Evolutionary conservation across 2,797 vertebrate species (phyloP), one percentile per base, ranked within the genome.

Genomic region (Hafferia zeledoni): DNA sequence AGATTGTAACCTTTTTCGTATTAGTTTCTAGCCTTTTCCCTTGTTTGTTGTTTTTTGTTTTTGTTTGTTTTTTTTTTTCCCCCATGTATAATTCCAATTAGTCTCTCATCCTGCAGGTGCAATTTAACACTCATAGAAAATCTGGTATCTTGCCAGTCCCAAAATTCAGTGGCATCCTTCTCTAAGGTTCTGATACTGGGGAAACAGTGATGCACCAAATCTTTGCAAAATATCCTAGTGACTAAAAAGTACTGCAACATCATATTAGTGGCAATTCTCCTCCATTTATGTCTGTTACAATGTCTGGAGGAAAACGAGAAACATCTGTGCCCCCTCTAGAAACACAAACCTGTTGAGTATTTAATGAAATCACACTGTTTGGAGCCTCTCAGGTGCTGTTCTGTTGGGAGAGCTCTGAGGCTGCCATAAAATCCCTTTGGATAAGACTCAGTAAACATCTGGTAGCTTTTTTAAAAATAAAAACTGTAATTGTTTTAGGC

Each of bases 381-480:
- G 82, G 60, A 93, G 70, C 60, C 18, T 83, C 27, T 6, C 79
- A 90, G 56, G 82, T 46, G 64, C 71, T 17, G 3, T 75, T 93
- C 47, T 47, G 41, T 25, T 52, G 70, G 60, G 75, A 81, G 35
- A 11, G 5, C 3, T 6, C 65, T 2, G 49, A 82, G 81, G 67
- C 90, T 90, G 71, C 52, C 71, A 46, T 85, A 91, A 94, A 96
- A 88, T 64, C 33, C 23, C 61, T 89, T 82, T 89, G 70, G 63
- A 76, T 88, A 90, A 94, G 75, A 91, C 20, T 70, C 79, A 31
- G 90, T 60, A 83, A 96, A 94, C 76, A 92, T 87, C 89, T 94
- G 96, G 56, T 86, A 49, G 19, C 67, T 89, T 80, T 95, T 47
- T 28, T 20, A 37, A 69, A 74, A 77, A 80, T 49, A 78, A 89